Evolutionary conservation across 2,113 vertebrate genomes (phyloP), one percentile per base, ranked within the genome.

Genomic region (Saccopteryx bilineata): DNA sequence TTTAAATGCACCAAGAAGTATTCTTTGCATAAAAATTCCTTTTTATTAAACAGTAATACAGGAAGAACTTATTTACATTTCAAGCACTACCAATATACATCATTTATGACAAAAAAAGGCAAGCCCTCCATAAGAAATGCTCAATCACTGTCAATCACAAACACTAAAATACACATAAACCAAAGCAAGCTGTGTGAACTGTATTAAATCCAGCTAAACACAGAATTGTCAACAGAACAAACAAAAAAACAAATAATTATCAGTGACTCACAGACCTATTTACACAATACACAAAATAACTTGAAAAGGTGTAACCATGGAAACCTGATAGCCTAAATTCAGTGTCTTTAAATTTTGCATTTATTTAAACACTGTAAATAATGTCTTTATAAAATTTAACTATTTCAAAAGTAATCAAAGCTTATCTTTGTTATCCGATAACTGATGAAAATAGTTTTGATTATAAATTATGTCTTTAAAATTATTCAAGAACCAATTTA

Each of bases 111-210:
- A 99, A 98, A 99, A 98, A 98, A 99, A 98, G 98, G 97, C 98
- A 99, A 99, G 98, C 98, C 98, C 98, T 97, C 97, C 95, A 97
- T 98, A 98, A 98, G 98, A 98, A 98, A 98, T 98, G 98, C 98
- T 99, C 98, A 98, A 98, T 99, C 98, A 98, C 98, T 99, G 99
- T 99, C 99, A 99, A 98, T 99, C 99, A 99, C 72, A 94, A 76
- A 94, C 98, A 97, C 97, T 97, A 98, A 98, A 99, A 99, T 98
- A 98, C 98, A 98, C 97, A 98, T 98, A 98, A 98, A 98, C 98
- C 95, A 98, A 98, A 98, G 98, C 98, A 98, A 84, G 94, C 85
- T 39, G 94, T 98, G 97, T 98, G 97, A 99, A 98, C 97, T 98
- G 95, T 97, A 98, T 98, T 98, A 97, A 96, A 98, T 91, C 98